A percentile compares a stretch with the other conserved stretches of the same genome.
These are phyloP conservation scores for Campoplex capitator DNA, from an alignment of 2,888 invertebrate species.

Conservation along the genomic window DNA sequence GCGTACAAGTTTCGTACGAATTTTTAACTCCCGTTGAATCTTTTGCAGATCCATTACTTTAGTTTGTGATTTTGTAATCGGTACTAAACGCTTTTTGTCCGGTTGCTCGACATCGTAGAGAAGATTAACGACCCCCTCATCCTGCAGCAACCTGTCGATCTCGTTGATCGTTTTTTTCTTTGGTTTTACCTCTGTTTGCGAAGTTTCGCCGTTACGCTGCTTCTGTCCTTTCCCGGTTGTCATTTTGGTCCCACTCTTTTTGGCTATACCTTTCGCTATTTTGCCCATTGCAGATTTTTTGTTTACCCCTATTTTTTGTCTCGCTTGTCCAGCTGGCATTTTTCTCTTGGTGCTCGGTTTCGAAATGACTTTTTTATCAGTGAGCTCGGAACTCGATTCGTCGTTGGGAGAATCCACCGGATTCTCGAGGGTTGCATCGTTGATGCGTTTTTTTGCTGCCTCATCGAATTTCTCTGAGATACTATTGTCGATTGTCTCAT, in stretches of 20 bases:
- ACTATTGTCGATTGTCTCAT: constrained; percentile 12
- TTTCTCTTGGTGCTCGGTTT: constrained; percentile 64
- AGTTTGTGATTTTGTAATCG: constrained; percentile 82
- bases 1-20: constrained; percentile 87
- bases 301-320: constrained; percentile 69
- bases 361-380: constrained; percentile 57
- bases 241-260: constrained; percentile 63
- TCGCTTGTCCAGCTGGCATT: constrained; percentile 45
- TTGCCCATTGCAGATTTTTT: constrained; percentile 69
- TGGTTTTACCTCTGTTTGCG: constrained; percentile 73
- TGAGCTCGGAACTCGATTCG: constrained; percentile 19
- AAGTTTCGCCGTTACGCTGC: constrained; percentile 64
- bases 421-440: constrained; percentile 46
- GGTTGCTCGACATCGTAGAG: constrained; percentile 90
- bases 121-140: constrained; percentile 95
- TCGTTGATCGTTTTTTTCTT: constrained; percentile 88
- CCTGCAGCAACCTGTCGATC: constrained; percentile 91
- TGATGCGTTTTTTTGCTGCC: constrained; percentile 66
- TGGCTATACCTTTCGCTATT: constrained; percentile 46
- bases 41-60: constrained; percentile 83
- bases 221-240: constrained; percentile 59
- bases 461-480: constrained; percentile 7
- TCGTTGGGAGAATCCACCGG: neutral
- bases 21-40: constrained; percentile 82
- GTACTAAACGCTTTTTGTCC: constrained; percentile 80